phyloP scores from a whole-genome alignment of 2,888 invertebrate species.

The Gerosis bhagava region DNA sequence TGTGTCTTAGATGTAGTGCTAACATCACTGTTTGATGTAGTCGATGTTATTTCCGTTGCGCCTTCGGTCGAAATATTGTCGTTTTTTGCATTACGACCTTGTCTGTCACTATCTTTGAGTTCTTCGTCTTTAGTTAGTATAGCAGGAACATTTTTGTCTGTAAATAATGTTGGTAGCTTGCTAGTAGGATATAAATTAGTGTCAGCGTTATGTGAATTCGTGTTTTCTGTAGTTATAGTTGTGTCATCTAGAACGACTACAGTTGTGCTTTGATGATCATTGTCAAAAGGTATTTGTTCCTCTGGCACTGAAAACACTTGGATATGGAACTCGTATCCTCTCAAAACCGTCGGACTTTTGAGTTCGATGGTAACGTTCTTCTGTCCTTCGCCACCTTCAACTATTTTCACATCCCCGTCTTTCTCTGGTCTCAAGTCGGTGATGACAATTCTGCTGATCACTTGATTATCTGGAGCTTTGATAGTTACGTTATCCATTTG shows the following conservation, averaged over 20 bases:
- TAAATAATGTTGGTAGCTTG: conserved; percentile 12
- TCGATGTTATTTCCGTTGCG: conserved; percentile 11
- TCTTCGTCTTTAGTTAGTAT: conserved; percentile 15
- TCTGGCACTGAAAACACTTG: conserved; percentile 50
- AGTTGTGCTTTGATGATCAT: conserved; percentile 14
- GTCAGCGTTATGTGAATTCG: no score
- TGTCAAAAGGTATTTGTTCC: conserved; percentile 10
- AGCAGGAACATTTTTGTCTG: conserved; percentile 17
- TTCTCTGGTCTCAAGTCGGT: conserved; percentile 62
- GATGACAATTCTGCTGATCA: conserved; percentile 55
- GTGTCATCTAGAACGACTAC: conserved; percentile 7
- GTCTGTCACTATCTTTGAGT: conserved; percentile 21
- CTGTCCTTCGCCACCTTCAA: conserved; percentile 62
- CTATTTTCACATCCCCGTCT: conserved; percentile 60
- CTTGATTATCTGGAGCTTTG: conserved; percentile 48
- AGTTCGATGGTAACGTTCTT: conserved; percentile 62
- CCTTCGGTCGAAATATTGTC: conserved; percentile 8
- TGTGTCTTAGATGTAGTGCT: conserved; percentile 8
- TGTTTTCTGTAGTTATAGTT: conserved; percentile 13
- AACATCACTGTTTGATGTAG: background rate
- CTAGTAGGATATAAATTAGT: conserved; percentile 15
- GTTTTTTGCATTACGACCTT: conserved; percentile 25
- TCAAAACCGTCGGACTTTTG: conserved; percentile 63
- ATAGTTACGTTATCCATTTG: conserved; percentile 55
- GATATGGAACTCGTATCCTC: conserved; percentile 63